A percentile compares a stretch with the other conserved stretches of the same genome.
These are phyloP conservation scores for Drosophila ananassae DNA, from an alignment of 1,140 invertebrate genomes.

Conservation along the genomic window DNA sequence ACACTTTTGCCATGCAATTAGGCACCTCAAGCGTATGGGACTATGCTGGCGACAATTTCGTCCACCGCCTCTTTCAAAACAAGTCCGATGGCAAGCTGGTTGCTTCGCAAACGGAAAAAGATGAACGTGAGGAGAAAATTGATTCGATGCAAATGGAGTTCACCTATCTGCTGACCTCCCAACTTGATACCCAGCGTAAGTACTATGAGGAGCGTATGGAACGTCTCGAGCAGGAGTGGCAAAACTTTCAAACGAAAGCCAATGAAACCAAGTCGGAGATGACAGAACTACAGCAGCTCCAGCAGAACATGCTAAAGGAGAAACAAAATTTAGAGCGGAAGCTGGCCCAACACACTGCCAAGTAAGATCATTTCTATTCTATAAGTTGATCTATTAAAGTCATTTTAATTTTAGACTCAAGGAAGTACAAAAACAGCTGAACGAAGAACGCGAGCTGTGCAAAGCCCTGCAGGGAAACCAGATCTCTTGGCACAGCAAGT, in stretches of 20 bases:
- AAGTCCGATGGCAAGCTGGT: constrained; percentile 99
- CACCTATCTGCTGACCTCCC: constrained; percentile 97
- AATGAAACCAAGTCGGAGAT: constrained; percentile 85
- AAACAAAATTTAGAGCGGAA: constrained; percentile 89
- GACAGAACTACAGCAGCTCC: constrained; percentile 85
- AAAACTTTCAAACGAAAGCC: constrained; percentile 81
- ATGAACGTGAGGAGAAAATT: constrained; percentile 93
- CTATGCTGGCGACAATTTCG: constrained; percentile 94
- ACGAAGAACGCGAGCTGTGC: constrained; percentile 92
- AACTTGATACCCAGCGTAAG: constrained; percentile 96
- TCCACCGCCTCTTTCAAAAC: constrained; percentile 97
- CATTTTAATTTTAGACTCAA: constrained; percentile 83
- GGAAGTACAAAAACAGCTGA: constrained; percentile 87
- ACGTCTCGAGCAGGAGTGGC: constrained; percentile 85
- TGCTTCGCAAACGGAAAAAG: constrained; percentile 87
- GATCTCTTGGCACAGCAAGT: constrained; percentile 89
- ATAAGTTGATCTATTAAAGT: too few relatives aligned
- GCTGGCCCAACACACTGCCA: constrained; percentile 86
- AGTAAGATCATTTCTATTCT: constrained; percentile 81
- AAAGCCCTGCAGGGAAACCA: constrained; percentile 92
- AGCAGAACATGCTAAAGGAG: constrained; percentile 86
- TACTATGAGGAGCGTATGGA: constrained; percentile 95
- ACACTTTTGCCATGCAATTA: constrained; percentile 98
- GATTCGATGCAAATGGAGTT: constrained; percentile 98
- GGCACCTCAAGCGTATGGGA: constrained; percentile 98